Percentiles rank a stretch among this genome's conserved stretches.
Conservation (phyloP, 2,888 invertebrate species). For the Gisinianus flammeolus region DNA sequence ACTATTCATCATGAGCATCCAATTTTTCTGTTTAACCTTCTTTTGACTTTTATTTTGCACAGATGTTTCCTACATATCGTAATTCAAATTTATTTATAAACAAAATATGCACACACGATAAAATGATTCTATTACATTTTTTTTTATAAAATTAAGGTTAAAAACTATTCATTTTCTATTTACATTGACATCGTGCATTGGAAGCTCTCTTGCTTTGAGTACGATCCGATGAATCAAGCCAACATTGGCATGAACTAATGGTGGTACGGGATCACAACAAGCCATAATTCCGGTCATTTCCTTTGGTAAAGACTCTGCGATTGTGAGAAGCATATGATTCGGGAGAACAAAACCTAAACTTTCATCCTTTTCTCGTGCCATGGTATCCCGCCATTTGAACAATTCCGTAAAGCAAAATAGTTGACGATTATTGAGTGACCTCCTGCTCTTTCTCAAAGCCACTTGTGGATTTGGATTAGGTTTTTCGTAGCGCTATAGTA, state of each 20-base stretch:
- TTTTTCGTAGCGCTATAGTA: conserved; percentile 77
- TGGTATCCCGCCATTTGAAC: conserved; percentile 85
- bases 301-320: conserved; percentile 84
- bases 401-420: conserved; percentile 79
- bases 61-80: conserved; percentile 45
- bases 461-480: conserved; percentile 62
- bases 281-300: conserved; percentile 92
- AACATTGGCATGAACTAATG: conserved; percentile 70
- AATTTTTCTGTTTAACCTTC: conserved; percentile 49
- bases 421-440: conserved; percentile 83
- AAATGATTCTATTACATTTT: background rate
- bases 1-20: conserved; percentile 52
- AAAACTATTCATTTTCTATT: background rate
- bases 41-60: conserved; percentile 42
- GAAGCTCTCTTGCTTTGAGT: conserved; percentile 72
- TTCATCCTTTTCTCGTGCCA: conserved; percentile 88
- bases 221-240: conserved; percentile 69
- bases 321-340: conserved; percentile 92
- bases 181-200: conserved; percentile 65
- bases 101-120: background rate
- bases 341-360: conserved; percentile 91
- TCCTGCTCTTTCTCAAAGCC: conserved; percentile 69
- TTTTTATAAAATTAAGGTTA: background rate
- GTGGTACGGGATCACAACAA: conserved; percentile 92
- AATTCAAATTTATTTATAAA: conserved; percentile 12